Evolutionary conservation across 2,797 vertebrate genomes (phyloP).

Genomic region (Hylomyscus alleni): DNA sequence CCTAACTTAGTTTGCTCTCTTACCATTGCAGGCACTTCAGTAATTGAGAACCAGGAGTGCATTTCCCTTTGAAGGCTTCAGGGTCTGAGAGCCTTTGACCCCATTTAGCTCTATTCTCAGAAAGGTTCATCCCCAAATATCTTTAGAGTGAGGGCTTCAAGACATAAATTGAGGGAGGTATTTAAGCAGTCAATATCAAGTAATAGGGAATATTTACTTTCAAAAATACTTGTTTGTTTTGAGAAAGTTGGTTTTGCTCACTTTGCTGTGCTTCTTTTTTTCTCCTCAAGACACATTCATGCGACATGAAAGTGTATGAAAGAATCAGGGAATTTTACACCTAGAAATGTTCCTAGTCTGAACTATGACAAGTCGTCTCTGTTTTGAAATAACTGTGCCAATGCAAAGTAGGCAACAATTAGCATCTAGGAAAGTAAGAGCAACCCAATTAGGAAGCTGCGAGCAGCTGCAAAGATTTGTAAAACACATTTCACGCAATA

Average conservation of each 20-base stretch:
- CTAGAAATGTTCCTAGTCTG: constrained; percentile 4
- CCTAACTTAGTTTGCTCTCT: neutral
- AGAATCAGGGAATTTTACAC: neutral
- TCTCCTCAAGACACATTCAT: neutral
- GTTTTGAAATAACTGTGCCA: constrained; percentile 43
- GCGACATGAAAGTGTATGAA: constrained; percentile 43
- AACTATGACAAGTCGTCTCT: neutral
- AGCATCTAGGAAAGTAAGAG: neutral
- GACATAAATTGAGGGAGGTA: neutral
- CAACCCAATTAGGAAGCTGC: neutral
- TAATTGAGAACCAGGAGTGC: neutral
- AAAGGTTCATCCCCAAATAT: neutral
- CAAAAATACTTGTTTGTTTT: neutral
- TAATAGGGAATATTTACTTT: neutral
- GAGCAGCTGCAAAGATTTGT: constrained; percentile 54
- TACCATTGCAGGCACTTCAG: neutral
- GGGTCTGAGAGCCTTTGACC: neutral
- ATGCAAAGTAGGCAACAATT: neutral
- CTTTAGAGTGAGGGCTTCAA: neutral
- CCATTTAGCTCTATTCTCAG: neutral
- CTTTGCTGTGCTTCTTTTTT: neutral
- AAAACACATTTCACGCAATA: constrained; percentile 30
- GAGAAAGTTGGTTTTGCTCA: neutral
- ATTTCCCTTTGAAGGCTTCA: neutral
- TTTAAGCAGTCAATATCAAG: neutral